A percentile compares a stretch with the other conserved stretches of the same genome.
Evolutionary conservation across 2,888 invertebrate species (phyloP).

Genomic region (Philaethria dido): DNA sequence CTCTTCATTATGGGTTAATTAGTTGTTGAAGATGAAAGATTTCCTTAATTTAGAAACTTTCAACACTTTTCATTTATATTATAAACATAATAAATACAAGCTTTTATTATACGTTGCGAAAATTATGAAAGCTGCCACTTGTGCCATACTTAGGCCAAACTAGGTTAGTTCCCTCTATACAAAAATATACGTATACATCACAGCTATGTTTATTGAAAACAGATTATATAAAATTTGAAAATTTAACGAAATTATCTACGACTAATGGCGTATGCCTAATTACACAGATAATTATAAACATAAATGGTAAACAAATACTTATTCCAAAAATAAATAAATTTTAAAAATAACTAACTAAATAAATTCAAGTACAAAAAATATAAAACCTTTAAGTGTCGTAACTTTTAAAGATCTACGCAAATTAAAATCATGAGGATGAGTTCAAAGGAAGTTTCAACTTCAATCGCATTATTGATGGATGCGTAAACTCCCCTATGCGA

Average conservation of each 20-base stretch:
- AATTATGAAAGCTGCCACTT: slow-evolving; percentile 5
- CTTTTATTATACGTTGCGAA: slow-evolving; percentile 10
- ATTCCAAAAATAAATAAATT: too few relatives aligned
- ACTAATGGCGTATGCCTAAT: too few relatives aligned
- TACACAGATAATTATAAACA: background rate
- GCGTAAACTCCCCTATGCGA: slow-evolving; percentile 17
- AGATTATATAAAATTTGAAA: background rate
- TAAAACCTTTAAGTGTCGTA: slow-evolving; percentile 6
- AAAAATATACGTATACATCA: slow-evolving; percentile 2
- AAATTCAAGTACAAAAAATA: too few relatives aligned
- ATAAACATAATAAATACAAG: slow-evolving; percentile 5
- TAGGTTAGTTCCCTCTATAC: slow-evolving; percentile 10
- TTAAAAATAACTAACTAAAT: too few relatives aligned
- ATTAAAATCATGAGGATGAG: slow-evolving; percentile 13
- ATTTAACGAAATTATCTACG: background rate
- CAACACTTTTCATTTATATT: slow-evolving; percentile 3
- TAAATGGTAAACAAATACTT: background rate
- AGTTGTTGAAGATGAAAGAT: background rate
- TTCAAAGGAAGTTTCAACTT: slow-evolving; percentile 23
- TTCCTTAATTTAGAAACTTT: background rate
- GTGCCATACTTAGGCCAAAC: slow-evolving; percentile 6
- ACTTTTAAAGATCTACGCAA: slow-evolving; percentile 20
- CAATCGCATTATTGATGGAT: slow-evolving; percentile 24
- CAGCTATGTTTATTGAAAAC: background rate
- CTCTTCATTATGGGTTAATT: slow-evolving; percentile 15